Evolutionary conservation across 2,888 invertebrate genomes (phyloP).

Genomic region (Plutella xylostella): DNA sequence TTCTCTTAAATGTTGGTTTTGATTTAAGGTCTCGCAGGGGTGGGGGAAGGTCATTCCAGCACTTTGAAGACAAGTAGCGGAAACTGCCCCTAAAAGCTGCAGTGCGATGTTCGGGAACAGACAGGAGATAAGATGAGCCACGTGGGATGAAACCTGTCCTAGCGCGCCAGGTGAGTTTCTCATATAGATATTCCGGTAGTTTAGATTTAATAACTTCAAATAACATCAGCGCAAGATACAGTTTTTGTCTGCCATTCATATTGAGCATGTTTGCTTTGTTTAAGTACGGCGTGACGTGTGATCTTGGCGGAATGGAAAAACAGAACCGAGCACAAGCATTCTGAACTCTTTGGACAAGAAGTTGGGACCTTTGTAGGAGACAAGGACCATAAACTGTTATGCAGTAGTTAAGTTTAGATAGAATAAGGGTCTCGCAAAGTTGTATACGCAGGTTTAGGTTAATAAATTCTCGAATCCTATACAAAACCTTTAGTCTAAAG

Average conservation of each 20-base stretch:
- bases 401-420: constrained; percentile 12
- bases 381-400: constrained; percentile 8
- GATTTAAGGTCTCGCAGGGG: neutral
- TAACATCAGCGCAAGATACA: neutral
- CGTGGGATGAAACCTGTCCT: no score
- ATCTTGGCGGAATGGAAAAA: constrained; percentile 6
- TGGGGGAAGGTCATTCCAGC: constrained; percentile 9
- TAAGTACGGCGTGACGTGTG: constrained; percentile 7
- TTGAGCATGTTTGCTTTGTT: neutral
- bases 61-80: constrained; percentile 3
- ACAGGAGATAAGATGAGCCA: no score
- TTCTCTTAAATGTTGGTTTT: neutral
- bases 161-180: neutral
- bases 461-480: constrained; percentile 9
- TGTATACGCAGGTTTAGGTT: constrained; percentile 3
- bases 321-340: constrained; percentile 10
- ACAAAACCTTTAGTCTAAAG: constrained; percentile 12
- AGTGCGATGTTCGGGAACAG: neutral
- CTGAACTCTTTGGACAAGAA: constrained; percentile 6
- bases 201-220: neutral
- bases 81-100: constrained; percentile 5
- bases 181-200: neutral
- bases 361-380: neutral
- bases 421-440: constrained; percentile 9
- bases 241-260: neutral